Evolutionary conservation across 2,888 invertebrate genomes (phyloP).

Genomic region (Nysson spinosus): DNA sequence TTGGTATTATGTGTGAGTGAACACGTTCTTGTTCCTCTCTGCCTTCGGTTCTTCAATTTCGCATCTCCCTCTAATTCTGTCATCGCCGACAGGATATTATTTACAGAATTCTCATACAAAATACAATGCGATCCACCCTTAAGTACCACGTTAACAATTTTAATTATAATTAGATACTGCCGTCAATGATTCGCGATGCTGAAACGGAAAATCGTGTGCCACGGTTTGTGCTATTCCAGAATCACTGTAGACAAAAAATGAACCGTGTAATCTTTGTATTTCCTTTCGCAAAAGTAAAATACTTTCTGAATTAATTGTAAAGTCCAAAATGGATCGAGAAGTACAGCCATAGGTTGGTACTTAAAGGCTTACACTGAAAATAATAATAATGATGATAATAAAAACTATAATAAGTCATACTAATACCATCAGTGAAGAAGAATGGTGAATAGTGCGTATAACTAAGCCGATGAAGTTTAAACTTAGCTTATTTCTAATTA

Average conservation of each 20-base stretch:
- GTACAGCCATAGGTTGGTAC: no score
- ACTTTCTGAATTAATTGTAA: no score
- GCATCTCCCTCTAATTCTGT: slow-evolving; percentile 30
- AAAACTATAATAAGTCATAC: slow-evolving; percentile 44
- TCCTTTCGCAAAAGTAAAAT: no score
- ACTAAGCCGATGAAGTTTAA: slow-evolving; percentile 37
- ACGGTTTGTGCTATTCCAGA: no score
- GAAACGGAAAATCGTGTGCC: no score
- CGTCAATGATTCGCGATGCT: no score
- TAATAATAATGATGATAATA: slow-evolving; percentile 37
- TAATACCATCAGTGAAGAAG: slow-evolving; percentile 51
- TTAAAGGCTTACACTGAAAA: no score
- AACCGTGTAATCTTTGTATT: no score
- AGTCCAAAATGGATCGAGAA: no score
- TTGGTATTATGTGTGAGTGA: slow-evolving; percentile 75
- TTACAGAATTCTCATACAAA: slow-evolving; percentile 54
- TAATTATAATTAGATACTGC: slow-evolving; percentile 38
- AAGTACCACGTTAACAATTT: slow-evolving; percentile 34
- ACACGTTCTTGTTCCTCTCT: slow-evolving; percentile 57
- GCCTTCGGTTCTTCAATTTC: slow-evolving; percentile 36
- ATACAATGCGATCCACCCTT: slow-evolving; percentile 47
- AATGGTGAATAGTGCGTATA: slow-evolving; percentile 38
- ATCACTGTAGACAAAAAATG: no score
- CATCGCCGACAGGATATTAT: slow-evolving; percentile 48
- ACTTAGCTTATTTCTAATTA: slow-evolving; percentile 40